Base-by-base conservation (phyloP, 92 coral and sea anemone genomes). In the Epizoanthus scotinus region DNA sequence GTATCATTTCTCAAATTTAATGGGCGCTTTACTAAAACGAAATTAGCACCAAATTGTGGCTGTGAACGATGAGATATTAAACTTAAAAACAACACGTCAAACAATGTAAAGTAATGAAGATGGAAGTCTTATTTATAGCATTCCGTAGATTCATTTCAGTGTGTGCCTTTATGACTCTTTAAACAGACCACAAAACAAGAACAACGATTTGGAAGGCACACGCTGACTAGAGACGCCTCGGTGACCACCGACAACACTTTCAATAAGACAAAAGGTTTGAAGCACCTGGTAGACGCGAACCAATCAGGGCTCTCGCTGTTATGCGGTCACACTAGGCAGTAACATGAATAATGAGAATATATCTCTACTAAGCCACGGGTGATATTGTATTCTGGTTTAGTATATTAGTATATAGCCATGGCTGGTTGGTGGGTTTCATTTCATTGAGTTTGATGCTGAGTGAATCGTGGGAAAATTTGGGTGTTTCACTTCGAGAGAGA, bases 371-470 rank as follows among this genome's bases (percentile, higher is more conserved):
- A 40, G 42, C 70, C 31, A 26, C 70, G 67, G 63, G 34, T 28
- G 55, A 59, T 38, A 59, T 60, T 75, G 53, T 75, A 40, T 75
- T 75, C 27, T 75, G 59, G 34, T 75, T 75, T 44, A 20, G 81
- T 27, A 40, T 75, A 75, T 75, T 75, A 56, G 57, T 36, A 57
- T 38, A 25, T 59, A 58, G 49, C 8, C 56, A 59, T 75, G 67
- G 69, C 53, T 14, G 22, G 38, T 27, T 52, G 67, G 25, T 74
- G 20, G 38, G 18, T 54, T 56, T 31, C 65, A n/a, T 10, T 19
- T 75, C 61, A 31, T 20, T 40, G 55, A 75, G 3, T 73, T 73
- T n/a, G 34, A 29, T 73, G 13, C 21, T 20, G 34, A 31, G 81
- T 34, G 22, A 75, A 59, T 19, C 67, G 50, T 57, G 63, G 36